Base-by-base conservation (phyloP, 2,888 invertebrate genomes). In the Heliconius erato region DNA sequence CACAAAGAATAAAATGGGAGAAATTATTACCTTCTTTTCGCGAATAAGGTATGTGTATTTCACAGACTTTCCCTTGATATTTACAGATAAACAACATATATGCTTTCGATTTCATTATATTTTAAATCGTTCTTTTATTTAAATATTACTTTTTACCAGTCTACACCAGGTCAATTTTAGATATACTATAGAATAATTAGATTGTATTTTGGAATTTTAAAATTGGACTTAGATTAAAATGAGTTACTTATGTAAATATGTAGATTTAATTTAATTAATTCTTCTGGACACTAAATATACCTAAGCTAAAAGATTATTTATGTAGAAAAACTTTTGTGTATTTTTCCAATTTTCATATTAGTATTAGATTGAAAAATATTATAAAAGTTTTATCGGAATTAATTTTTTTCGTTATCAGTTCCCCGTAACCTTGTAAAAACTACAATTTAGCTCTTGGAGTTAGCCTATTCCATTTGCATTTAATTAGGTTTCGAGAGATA, bases 1-100 rank as follows among this genome's bases (percentile, higher is more conserved):
- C 35, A 81, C 76, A 69, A 59, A 76, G 76, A 76, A 80, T 80
- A 69, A 80, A 59, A 76, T 69, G 76, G 40, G 68, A 76, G 40
- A 81, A 81, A 54, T 49, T 80, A 63, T 79, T 79, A 79, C n/a
- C 32, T 49, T 68, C 23, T 14, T 28, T 32, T 23, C 28, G 19
- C 28, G 49, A 44, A 28, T 11, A 26, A 26, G 65, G n/a, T n/a
- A 1, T 67, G 68, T 68, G 71, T 71, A 74, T 74, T 74, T 65
- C 67, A 74, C 7, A 49, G 35, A 9, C 19, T 44, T 74, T 19
- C 6, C 0, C 63, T 63, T 79, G 44, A 40, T 40, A 74, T 59
- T 71, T 49, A 19, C 14, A 72, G 26, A 76, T 63, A 76, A 63
- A 35, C 23, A 59, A n/a, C 16, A 35, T 63, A 2, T 35, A 28